These are phyloP conservation scores for Ryuthela nishihirai DNA, from an alignment of 2,888 invertebrate species.

Conservation along the genomic window DNA sequence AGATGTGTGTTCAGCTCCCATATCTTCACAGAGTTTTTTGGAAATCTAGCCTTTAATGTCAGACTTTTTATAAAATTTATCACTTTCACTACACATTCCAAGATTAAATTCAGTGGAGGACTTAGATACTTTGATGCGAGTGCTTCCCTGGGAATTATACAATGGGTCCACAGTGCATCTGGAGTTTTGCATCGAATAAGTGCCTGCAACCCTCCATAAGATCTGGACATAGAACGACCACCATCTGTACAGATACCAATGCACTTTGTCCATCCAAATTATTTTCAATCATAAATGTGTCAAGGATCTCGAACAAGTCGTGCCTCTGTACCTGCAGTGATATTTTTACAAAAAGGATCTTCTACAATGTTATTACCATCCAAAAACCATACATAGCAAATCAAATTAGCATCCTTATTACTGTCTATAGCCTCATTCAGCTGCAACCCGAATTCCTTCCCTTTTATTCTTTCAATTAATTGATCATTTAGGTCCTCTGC, in stretches of 20 bases:
- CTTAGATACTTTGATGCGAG: background rate
- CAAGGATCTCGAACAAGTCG: background rate
- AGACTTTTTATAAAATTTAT: background rate
- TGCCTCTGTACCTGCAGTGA: background rate
- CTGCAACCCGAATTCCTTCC: too few relatives aligned
- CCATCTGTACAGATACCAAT: conserved; percentile 4
- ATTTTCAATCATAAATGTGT: too few relatives aligned
- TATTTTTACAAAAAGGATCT: background rate
- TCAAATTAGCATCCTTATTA: background rate
- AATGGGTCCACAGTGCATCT: conserved; percentile 1
- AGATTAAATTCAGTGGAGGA: conserved; percentile 1
- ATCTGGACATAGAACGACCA: conserved; percentile 5
- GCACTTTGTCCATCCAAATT: conserved; percentile 3
- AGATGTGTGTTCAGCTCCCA: background rate
- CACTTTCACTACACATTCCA: background rate
- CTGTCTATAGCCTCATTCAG: too few relatives aligned
- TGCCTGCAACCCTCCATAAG: conserved; percentile 8
- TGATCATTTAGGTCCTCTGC: too few relatives aligned
- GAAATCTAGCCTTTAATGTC: background rate
- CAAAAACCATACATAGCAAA: background rate
- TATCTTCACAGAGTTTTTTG: background rate
- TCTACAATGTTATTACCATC: background rate
- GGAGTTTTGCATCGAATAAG: conserved; percentile 3
- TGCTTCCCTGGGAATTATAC: background rate
- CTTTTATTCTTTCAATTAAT: too few relatives aligned